phyloP scores from a whole-genome alignment of 1,140 invertebrate genomes.

The Portunus trituberculatus region DNA sequence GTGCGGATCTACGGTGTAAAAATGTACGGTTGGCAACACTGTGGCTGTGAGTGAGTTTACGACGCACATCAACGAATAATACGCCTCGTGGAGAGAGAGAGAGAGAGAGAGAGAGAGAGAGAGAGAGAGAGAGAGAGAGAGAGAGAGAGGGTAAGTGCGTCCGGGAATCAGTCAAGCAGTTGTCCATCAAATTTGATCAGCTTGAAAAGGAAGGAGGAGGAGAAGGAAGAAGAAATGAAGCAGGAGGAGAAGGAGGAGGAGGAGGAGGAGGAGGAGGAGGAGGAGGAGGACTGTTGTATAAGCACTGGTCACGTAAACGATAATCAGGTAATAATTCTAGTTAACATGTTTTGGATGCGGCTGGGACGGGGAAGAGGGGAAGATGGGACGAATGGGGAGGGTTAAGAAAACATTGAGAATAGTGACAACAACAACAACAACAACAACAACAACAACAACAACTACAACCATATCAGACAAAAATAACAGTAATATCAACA shows the following conservation, averaged over 20 bases:
- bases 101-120: slow-evolving; percentile 20
- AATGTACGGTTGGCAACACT: background rate
- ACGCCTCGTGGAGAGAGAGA: background rate
- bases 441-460: too few species aligned
- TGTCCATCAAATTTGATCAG: background rate
- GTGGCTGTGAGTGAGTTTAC: background rate
- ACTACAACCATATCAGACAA: too few species aligned
- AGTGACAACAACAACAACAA: background rate
- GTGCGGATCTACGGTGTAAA: background rate
- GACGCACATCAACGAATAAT: background rate
- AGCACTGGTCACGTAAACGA: too few species aligned
- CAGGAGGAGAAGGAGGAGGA: too few species aligned
- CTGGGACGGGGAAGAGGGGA: too few species aligned
- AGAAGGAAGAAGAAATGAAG: background rate
- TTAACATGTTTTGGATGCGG: too few species aligned
- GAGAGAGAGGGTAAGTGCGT: background rate
- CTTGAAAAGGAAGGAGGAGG: background rate
- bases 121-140: slow-evolving; percentile 20
- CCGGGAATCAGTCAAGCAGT: background rate
- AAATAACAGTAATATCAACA: too few species aligned
- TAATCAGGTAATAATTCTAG: too few species aligned
- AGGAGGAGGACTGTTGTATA: too few species aligned
- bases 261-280: too few species aligned
- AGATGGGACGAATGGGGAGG: too few species aligned
- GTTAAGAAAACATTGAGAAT: background rate